Evolutionary conservation across 1,140 invertebrate genomes (phyloP).

Genomic region (Sweltsa coloradensis): DNA sequence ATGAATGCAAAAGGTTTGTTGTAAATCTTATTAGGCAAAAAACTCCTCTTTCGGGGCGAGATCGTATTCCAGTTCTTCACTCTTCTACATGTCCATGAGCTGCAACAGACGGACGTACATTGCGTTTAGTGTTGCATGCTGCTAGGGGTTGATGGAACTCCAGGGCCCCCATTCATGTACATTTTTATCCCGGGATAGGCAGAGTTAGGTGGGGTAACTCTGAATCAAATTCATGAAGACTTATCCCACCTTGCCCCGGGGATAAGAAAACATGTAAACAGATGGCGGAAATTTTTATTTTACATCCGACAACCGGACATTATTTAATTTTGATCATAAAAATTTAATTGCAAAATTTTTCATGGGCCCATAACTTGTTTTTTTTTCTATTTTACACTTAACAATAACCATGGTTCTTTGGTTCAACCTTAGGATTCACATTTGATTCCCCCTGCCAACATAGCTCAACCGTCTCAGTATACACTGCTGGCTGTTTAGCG

Average conservation of each 20-base stretch:
- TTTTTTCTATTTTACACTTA: too few relatives aligned
- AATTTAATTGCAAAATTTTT: too few relatives aligned
- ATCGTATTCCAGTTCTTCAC: constrained; percentile 86
- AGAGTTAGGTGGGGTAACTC: background rate
- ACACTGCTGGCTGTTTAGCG: too few relatives aligned
- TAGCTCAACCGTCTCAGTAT: too few relatives aligned
- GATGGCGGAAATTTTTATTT: background rate
- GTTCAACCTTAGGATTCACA: too few relatives aligned
- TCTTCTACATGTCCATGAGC: constrained; percentile 91
- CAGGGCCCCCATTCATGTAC: background rate
- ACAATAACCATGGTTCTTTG: too few relatives aligned
- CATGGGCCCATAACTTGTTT: too few relatives aligned
- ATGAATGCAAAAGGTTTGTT: too few relatives aligned
- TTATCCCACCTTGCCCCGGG: background rate
- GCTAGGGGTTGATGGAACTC: background rate
- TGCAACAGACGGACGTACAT: constrained; percentile 36
- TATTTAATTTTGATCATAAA: too few relatives aligned
- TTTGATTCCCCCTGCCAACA: too few relatives aligned
- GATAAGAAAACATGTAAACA: constrained; percentile 1
- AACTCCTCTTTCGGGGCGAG: constrained; percentile 81
- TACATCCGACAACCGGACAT: too few relatives aligned
- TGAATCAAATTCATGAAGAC: background rate
- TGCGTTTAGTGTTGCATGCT: constrained; percentile 4
- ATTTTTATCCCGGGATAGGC: background rate
- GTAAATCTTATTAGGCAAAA: constrained; percentile 79